Percentiles rank a stretch among this genome's conserved stretches.
These are phyloP conservation scores for Crocodylus rhombifer DNA, from an alignment of 2,797 vertebrate species.

Conservation along the genomic window DNA sequence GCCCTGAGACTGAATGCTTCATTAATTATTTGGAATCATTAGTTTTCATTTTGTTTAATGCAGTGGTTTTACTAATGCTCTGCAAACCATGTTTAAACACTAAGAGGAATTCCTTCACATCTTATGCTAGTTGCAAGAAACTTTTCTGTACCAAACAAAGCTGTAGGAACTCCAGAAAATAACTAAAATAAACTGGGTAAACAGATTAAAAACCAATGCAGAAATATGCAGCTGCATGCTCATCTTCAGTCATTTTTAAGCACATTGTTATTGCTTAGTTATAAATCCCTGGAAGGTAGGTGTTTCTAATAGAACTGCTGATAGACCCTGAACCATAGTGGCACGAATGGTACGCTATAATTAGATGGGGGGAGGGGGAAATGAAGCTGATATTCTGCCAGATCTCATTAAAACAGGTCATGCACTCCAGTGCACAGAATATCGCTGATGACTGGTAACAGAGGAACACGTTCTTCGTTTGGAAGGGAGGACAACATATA, in stretches of 20 bases:
- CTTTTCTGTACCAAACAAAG: slow-evolving; percentile 3
- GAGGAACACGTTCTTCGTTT: slow-evolving; percentile 1
- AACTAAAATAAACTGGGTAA: slow-evolving; percentile 15
- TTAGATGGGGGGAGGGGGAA: slow-evolving; percentile 20
- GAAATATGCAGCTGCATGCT: background rate
- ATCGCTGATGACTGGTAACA: slow-evolving; percentile 14
- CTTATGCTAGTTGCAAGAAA: slow-evolving; percentile 37
- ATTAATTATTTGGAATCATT: background rate
- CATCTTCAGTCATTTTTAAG: slow-evolving; percentile 35
- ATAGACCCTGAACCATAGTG: slow-evolving; percentile 44
- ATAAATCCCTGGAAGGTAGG: slow-evolving; percentile 47
- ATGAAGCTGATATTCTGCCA: slow-evolving; percentile 61
- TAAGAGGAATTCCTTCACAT: slow-evolving; percentile 52
- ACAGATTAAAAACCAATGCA: slow-evolving; percentile 5
- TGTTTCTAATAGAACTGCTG: slow-evolving; percentile 41
- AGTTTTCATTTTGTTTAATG: slow-evolving; percentile 20
- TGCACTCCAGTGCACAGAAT: slow-evolving; percentile 35
- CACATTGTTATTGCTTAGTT: slow-evolving; percentile 42
- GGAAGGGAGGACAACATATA: background rate
- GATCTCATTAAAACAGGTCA: slow-evolving; percentile 57
- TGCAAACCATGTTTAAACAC: slow-evolving; percentile 48
- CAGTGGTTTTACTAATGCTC: slow-evolving; percentile 12
- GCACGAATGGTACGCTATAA: slow-evolving; percentile 42
- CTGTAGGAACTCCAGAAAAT: slow-evolving; percentile 23
- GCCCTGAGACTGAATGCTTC: background rate